Conservation (phyloP, 2,797 vertebrate species). For the Discoglossus pictus region DNA sequence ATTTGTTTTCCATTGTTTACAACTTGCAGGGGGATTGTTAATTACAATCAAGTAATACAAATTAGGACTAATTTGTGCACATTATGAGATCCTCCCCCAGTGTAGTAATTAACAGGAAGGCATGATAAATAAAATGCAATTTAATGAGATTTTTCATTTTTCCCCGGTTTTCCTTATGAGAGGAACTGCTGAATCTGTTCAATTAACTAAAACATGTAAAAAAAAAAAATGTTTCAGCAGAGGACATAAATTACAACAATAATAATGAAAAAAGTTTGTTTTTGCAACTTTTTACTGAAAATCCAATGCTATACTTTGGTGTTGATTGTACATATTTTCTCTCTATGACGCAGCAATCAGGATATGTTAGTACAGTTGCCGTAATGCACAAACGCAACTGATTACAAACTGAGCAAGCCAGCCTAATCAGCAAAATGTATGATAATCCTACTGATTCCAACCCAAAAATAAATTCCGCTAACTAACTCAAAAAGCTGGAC, state of each 20-base stretch:
- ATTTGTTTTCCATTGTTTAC: neutral
- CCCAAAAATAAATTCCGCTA: too few relatives aligned
- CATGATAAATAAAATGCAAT: constrained; percentile 15
- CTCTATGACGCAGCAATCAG: constrained; percentile 30
- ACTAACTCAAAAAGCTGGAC: too few relatives aligned
- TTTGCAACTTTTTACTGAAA: neutral
- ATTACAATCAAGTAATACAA: constrained; percentile 15
- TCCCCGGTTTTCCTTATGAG: neutral
- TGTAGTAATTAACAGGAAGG: constrained; percentile 24
- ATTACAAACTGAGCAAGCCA: constrained; percentile 10
- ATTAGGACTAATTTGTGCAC: constrained; percentile 21
- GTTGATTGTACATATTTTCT: constrained; percentile 20
- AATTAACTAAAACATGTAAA: constrained; percentile 12
- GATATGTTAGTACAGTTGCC: constrained; percentile 4
- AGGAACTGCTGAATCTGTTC: neutral
- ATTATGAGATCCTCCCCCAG: constrained; percentile 15
- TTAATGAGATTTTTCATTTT: constrained; percentile 13
- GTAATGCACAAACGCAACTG: constrained; percentile 10
- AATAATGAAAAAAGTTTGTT: constrained; percentile 9
- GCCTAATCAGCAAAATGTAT: neutral
- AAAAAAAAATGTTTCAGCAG: neutral
- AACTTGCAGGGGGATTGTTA: neutral
- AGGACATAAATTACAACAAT: neutral
- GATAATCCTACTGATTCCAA: too few relatives aligned
- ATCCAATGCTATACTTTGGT: neutral